Percentiles rank a stretch among this genome's conserved stretches.
Evolutionary conservation across 1,140 invertebrate genomes (phyloP).

Genomic region (Diuraphis noxia): DNA sequence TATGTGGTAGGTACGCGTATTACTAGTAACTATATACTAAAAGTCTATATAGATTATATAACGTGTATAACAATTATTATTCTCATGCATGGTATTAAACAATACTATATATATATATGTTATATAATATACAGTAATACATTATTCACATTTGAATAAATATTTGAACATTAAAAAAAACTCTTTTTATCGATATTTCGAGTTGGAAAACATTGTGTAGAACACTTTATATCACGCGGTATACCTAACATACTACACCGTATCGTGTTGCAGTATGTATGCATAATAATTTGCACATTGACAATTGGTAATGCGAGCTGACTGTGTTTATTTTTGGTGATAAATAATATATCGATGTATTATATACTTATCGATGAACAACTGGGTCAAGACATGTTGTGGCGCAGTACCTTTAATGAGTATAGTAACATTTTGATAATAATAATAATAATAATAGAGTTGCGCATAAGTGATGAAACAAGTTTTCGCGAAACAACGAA

Average conservation of each 20-base stretch:
- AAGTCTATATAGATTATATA: neutral
- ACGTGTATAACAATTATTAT: neutral
- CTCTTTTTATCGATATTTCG: neutral
- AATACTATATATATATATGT: neutral
- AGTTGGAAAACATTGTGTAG: neutral
- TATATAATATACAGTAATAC: neutral
- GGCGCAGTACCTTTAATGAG: neutral
- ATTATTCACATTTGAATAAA: neutral
- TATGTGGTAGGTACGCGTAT: neutral
- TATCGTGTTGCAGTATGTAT: neutral
- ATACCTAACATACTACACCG: neutral
- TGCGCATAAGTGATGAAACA: neutral
- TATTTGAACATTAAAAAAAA: neutral
- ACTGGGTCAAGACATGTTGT: neutral
- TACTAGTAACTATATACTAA: neutral
- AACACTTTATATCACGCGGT: neutral
- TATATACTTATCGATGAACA: neutral
- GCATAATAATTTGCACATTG: too few relatives aligned
- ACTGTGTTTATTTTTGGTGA: neutral
- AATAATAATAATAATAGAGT: neutral
- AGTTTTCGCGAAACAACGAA: neutral
- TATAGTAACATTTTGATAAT: neutral
- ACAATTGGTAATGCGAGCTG: neutral
- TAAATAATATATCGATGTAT: neutral
- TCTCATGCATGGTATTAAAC: neutral